Conservation (phyloP, 1,140 invertebrate species). For the Neuroterus valhalla region DNA sequence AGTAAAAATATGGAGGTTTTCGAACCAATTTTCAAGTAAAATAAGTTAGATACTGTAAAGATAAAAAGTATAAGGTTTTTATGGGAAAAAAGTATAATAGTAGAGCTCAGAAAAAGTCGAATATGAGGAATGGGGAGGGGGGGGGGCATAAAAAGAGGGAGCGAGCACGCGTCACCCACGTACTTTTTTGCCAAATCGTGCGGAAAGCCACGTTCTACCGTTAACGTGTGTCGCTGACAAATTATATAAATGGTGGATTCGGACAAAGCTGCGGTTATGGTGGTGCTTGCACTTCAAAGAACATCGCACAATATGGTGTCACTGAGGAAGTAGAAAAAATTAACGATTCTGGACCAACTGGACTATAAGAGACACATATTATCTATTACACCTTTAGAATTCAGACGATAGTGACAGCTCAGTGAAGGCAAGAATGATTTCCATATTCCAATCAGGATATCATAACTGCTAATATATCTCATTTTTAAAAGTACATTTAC, state of each 20-base stretch:
- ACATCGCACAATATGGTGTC: slow-evolving; percentile 8
- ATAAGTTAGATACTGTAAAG: too few relatives aligned
- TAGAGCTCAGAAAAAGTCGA: neutral
- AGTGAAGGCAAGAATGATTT: too few relatives aligned
- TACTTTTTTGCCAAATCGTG: slow-evolving; percentile 73
- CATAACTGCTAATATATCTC: too few relatives aligned
- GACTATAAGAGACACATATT: too few relatives aligned
- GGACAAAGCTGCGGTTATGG: slow-evolving; percentile 41
- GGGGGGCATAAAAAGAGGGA: slow-evolving; percentile 42
- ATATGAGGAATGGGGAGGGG: slow-evolving; percentile 16
- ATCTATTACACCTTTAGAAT: too few relatives aligned
- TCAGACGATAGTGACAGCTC: too few relatives aligned
- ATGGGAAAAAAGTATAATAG: neutral
- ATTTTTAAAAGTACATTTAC: too few relatives aligned
- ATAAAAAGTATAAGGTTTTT: neutral
- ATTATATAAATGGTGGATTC: slow-evolving; percentile 70
- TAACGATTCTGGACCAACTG: slow-evolving; percentile 3
- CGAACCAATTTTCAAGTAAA: too few relatives aligned
- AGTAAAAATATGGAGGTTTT: too few relatives aligned
- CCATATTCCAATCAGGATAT: too few relatives aligned
- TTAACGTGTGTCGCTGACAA: slow-evolving; percentile 70
- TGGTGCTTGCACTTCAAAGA: slow-evolving; percentile 10
- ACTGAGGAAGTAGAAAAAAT: neutral
- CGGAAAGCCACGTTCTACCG: slow-evolving; percentile 66
- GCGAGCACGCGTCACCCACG: slow-evolving; percentile 55